Evolutionary conservation across 2,888 invertebrate genomes (phyloP).

Genomic region (Drosophila borealis): DNA sequence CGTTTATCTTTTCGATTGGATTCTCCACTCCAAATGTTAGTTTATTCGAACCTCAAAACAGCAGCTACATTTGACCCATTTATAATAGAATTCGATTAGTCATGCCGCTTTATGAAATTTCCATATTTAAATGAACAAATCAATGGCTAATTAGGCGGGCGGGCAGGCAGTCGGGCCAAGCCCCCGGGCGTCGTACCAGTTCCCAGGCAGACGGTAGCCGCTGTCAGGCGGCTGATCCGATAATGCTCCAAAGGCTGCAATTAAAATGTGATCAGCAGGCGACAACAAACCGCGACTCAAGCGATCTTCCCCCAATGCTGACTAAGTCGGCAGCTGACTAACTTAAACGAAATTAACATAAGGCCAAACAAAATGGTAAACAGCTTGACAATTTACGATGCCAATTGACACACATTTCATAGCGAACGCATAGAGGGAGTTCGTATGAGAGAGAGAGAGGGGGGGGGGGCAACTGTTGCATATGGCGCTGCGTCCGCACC

Average conservation of each 20-base stretch:
- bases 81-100: constrained; percentile 57
- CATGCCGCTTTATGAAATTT: constrained; percentile 60
- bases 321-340: constrained; percentile 32
- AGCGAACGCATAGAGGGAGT: constrained; percentile 10
- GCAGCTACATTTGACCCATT: constrained; percentile 48
- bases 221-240: constrained; percentile 44
- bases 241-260: constrained; percentile 55
- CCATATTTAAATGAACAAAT: constrained; percentile 73
- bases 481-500: constrained; percentile 33
- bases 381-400: constrained; percentile 44
- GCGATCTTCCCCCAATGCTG: constrained; percentile 14
- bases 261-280: constrained; percentile 73
- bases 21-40: background rate
- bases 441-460: background rate
- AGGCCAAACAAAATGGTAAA: constrained; percentile 39
- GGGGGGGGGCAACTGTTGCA: constrained; percentile 19
- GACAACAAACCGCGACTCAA: constrained; percentile 25
- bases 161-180: background rate
- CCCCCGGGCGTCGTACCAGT: constrained; percentile 8
- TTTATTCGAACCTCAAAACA: background rate
- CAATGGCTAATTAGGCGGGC: constrained; percentile 66
- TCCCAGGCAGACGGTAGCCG: constrained; percentile 51
- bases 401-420: constrained; percentile 71
- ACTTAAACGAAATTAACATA: constrained; percentile 60
- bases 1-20: constrained; percentile 6